Conservation (phyloP, 30 jellyfish, hydroid and myxozoan genomes). For the Calvadosia cruxmelitensis region DNA sequence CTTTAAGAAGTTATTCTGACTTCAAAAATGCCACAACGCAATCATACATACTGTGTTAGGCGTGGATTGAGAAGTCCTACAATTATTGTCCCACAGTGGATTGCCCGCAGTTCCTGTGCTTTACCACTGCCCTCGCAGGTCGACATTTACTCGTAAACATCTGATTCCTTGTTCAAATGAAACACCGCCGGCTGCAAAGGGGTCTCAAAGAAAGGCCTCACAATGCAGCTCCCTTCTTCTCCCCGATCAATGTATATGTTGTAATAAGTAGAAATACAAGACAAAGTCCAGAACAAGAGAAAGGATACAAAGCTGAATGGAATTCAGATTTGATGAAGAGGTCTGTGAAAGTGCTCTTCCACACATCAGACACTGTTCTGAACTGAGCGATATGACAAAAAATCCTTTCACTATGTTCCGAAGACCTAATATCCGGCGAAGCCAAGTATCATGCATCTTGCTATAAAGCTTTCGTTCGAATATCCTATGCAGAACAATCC, state of each 20-base stretch:
- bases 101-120: constrained; percentile 1
- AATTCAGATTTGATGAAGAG: constrained; percentile 2
- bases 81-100: too few relatives aligned
- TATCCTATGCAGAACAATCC: constrained; percentile 2
- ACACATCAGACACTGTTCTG: constrained; percentile 13
- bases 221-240: neutral
- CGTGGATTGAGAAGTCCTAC: too few relatives aligned
- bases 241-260: constrained; percentile 3
- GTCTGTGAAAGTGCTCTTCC: constrained; percentile 10
- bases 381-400: constrained; percentile 20
- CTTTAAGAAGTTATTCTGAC: too few relatives aligned
- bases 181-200: neutral
- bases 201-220: neutral
- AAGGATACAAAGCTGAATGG: neutral
- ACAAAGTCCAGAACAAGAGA: neutral
- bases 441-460: constrained; percentile 20
- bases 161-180: neutral
- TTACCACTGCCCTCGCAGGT: constrained; percentile 1
- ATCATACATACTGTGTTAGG: neutral
- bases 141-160: constrained; percentile 10
- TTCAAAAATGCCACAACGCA: constrained; percentile 21
- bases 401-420: constrained; percentile 8
- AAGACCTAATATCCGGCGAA: constrained; percentile 20
- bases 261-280: constrained; percentile 6
- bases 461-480: constrained; percentile 2